A percentile compares a stretch with the other conserved stretches of the same genome.
phyloP scores from a whole-genome alignment of 2,113 vertebrate species.

The Tyto alba region DNA sequence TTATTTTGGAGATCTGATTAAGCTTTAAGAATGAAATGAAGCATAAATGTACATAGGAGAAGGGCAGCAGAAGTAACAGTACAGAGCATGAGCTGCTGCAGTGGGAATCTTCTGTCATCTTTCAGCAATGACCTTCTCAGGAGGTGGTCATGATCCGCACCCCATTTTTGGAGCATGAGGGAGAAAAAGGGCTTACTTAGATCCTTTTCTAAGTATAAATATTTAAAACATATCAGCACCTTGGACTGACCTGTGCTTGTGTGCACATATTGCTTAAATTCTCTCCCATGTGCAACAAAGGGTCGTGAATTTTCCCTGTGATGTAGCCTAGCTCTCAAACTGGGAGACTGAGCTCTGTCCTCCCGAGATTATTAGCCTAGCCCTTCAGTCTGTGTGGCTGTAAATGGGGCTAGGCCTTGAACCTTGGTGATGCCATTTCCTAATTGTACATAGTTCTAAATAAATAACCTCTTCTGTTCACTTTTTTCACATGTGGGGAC shows the following conservation, averaged over 20 bases:
- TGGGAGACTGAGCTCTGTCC: not conserved
- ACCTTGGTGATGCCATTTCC: not conserved
- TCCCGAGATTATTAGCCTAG: not conserved
- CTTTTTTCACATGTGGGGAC: not conserved
- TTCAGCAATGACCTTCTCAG: not conserved
- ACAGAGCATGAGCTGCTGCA: not conserved
- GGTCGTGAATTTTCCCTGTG: not conserved
- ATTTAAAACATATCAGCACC: not conserved
- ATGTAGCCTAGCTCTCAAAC: not conserved
- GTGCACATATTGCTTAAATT: not conserved
- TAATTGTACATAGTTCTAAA: not conserved
- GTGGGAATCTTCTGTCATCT: not conserved
- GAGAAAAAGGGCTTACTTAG: not conserved
- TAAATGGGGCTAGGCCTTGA: not conserved
- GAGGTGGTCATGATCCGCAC: not conserved
- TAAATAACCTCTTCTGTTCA: not conserved
- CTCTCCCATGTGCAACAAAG: not conserved
- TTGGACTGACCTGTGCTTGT: not conserved
- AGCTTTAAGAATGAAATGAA: not conserved
- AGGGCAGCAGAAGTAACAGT: not conserved
- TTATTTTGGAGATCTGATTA: not conserved
- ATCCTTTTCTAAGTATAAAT: not conserved
- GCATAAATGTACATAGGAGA: not conserved
- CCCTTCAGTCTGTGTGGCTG: not conserved
- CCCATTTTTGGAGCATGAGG: not conserved